These are phyloP conservation scores for Acanthiza pusilla DNA, from an alignment of 2,797 vertebrate genomes.

Conservation along the genomic window DNA sequence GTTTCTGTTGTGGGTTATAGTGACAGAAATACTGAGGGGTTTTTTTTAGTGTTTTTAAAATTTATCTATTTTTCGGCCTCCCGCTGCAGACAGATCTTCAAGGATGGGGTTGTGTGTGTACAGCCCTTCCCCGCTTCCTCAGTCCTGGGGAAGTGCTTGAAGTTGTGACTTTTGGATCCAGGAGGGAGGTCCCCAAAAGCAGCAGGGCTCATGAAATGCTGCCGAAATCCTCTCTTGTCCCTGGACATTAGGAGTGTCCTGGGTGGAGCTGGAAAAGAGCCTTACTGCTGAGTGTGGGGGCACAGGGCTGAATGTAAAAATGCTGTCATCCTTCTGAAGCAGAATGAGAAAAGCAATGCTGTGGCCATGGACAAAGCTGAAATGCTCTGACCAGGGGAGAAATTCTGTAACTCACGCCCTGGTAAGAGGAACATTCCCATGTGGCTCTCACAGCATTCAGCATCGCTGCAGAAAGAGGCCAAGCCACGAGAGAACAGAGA, in stretches of 20 bases:
- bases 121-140: no score
- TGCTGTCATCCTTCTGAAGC: background rate
- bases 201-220: background rate
- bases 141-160: background rate
- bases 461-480: background rate
- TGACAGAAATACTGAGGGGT: background rate
- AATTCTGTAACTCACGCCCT: background rate
- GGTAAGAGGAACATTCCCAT: background rate
- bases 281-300: background rate
- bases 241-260: background rate
- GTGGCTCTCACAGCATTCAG: accelerated
- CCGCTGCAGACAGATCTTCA: background rate
- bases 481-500: background rate
- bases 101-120: background rate
- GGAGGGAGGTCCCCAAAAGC: background rate
- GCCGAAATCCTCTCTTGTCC: background rate
- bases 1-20: background rate
- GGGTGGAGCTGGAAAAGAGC: background rate
- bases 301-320: background rate
- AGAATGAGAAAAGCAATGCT: background rate
- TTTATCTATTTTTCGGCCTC: background rate
- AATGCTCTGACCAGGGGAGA: background rate
- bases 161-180: background rate
- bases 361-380: accelerated
- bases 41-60: accelerated